Evolutionary conservation across 2,113 vertebrate species (phyloP), one percentile per base, ranked within the genome.

Genomic region (Oncorhynchus mykiss): DNA sequence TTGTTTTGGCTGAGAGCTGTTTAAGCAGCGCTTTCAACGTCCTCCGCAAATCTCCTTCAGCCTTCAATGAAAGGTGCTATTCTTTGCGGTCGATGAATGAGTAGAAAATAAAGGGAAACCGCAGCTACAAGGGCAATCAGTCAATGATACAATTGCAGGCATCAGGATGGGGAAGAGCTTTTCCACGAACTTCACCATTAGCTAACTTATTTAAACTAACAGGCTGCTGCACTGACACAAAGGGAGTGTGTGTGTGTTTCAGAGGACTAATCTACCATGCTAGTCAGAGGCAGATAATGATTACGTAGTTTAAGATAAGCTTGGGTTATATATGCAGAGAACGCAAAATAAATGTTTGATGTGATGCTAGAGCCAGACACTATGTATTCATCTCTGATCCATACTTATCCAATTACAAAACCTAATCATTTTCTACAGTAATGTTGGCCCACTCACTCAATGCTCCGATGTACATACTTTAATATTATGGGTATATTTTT

Each of bases 1-100:
- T 82, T 85, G 82, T 82, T 86, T 84, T 81, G 84, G 84, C 84
- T 70, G 72, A 82, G 39, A 80, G 75, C 79, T 83, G 81, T 80
- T 83, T 78, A 83, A 85, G 81, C 74, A 60, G 70, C 72, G 57
- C 74, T 83, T 77, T 83, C 78, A 75, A 82, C 74, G 54, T 80
- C 54, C 62, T 69, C 83, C 71, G 45, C 76, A 65, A 77, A 81
- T 64, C 73, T 83, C 79, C 57, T 65, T 75, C 74, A 78, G 59
- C 60, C 70, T 4, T 49, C 70, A 51, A 81, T 87, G 86, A 87
- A 85, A 78, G 83, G 72, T n/a, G 57, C 86, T 73, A 85, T 87
- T 87, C 86, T 87, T 85, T 66, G 49, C 57, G 64, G 71, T 80
- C 31, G 48, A 12, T 83, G 78, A 85, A 85, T 78, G 72, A 64